Base-by-base conservation (phyloP, 2,888 invertebrate genomes). In the Oscheius sp. region DNA sequence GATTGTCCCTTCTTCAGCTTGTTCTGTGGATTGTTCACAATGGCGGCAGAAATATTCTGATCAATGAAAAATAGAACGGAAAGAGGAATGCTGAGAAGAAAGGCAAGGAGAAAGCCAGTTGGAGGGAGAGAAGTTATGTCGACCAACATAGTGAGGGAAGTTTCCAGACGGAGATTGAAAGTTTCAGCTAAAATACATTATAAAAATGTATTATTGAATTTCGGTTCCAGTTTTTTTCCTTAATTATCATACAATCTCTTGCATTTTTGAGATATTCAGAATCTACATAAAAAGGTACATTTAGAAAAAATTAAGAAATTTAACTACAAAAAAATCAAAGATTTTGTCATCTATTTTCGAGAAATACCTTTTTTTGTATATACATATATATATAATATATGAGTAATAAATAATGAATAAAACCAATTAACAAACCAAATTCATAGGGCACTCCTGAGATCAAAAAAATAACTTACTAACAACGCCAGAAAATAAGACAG, bases 51-150 rank as follows among this genome's bases (percentile, higher is more conserved):
- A 73, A 90, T 90, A 83, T 90, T 90, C 83, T 90, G 90, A 82
- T 90, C 90, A 89, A 90, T 90, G 84, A 90, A 90, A 85, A 90
- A 90, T 33, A 90, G 87, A 59, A 90, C 86, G 1, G 90, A 90
- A 2, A 90, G 86, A 62, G 89, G 88, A 80, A 90, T 90, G 5
- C 90, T 90, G 20, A 90, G 86, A 2, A 89, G 89, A 74, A 89
- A 87, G 44, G 88, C 87, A 1, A 87, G 88, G 56, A 89, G 74
- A 54, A 80, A 75, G 36, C 26, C 44, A 5, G 45, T 22, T 1
- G 38, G 9, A 5, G 65, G 51, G 1, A 65, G 56, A n/a, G 87
- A 82, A 28, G 90, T 77, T 26, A 90, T 74, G 5, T 87, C 86
- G 9, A 89, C 88, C 61, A 89, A 65, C 26, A 71, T 63, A 30